Evolutionary conservation across 2,113 vertebrate genomes (phyloP).

Genomic region (Indicator maculatus): DNA sequence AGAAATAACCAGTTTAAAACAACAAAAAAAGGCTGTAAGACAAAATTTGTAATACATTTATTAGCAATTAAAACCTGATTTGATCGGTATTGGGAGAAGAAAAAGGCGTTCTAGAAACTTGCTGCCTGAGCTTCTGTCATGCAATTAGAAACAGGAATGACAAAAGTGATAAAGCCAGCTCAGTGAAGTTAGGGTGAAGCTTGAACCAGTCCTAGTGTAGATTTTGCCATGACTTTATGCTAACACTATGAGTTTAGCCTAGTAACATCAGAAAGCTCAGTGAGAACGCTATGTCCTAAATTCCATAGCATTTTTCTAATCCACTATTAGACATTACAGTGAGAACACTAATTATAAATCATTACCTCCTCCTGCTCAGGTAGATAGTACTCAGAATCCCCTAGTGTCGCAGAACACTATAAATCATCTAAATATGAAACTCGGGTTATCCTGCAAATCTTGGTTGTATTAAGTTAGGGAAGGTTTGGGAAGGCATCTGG

Average conservation of each 20-base stretch:
- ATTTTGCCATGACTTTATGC: conserved; percentile 6
- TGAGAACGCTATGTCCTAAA: conserved; percentile 10
- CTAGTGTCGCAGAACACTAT: background rate
- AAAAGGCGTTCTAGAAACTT: background rate
- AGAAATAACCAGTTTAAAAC: conserved; percentile 17
- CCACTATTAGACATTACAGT: conserved; percentile 6
- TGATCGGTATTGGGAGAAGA: background rate
- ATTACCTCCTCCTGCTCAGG: conserved; percentile 3
- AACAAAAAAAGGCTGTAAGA: background rate
- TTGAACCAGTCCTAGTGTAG: background rate
- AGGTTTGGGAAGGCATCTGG: conserved; percentile 9
- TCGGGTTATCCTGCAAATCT: conserved; percentile 16
- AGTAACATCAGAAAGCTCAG: background rate
- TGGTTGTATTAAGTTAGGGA: background rate
- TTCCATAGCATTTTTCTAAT: conserved; percentile 4
- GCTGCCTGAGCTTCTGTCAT: background rate
- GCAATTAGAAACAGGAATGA: background rate
- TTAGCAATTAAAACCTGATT: background rate
- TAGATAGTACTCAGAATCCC: background rate
- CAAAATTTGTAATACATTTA: background rate
- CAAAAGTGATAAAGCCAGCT: background rate
- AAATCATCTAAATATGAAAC: conserved; percentile 5
- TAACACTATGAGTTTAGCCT: background rate
- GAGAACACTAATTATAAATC: conserved; percentile 53
- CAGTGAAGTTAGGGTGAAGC: background rate